Conservation (phyloP, 2,888 invertebrate species). For the Drosophila mettleri region DNA sequence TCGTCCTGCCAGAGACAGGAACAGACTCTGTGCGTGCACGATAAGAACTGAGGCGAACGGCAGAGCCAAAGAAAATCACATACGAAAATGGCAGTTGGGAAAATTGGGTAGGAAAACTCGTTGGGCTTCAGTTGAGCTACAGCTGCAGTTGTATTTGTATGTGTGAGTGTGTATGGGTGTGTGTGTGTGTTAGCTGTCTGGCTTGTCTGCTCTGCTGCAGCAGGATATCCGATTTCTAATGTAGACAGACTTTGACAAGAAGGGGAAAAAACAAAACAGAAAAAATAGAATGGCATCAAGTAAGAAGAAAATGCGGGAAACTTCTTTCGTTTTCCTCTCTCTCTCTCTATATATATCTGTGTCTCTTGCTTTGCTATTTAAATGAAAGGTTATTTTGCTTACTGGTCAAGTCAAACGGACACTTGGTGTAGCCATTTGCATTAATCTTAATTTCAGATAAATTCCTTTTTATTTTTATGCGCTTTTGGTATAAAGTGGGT, state of each 20-base stretch:
- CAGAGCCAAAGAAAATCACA: slow-evolving; percentile 19
- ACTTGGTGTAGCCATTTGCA: slow-evolving; percentile 16
- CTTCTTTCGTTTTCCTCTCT: not conserved
- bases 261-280: slow-evolving; percentile 1
- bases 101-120: slow-evolving; percentile 20
- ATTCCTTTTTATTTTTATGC: slow-evolving; percentile 1
- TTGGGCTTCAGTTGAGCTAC: slow-evolving; percentile 42
- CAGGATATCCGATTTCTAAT: slow-evolving; percentile 75
- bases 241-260: slow-evolving; percentile 54
- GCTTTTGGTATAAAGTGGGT: not conserved
- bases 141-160: slow-evolving; percentile 43
- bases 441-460: not conserved
- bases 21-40: slow-evolving; percentile 69
- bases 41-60: slow-evolving; percentile 57
- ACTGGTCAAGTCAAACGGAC: slow-evolving; percentile 13
- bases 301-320: slow-evolving; percentile 10
- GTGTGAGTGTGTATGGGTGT: not conserved
- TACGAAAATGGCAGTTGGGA: slow-evolving; percentile 13
- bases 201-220: slow-evolving; percentile 63
- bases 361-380: slow-evolving; percentile 18
- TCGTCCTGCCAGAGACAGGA: slow-evolving; percentile 19
- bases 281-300: slow-evolving; percentile 7
- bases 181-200: slow-evolving; percentile 22
- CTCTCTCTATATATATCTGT: not conserved
- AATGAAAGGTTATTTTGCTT: slow-evolving; percentile 27